phyloP scores from a whole-genome alignment of 2,113 vertebrate species.

The Falcunculus frontatus region DNA sequence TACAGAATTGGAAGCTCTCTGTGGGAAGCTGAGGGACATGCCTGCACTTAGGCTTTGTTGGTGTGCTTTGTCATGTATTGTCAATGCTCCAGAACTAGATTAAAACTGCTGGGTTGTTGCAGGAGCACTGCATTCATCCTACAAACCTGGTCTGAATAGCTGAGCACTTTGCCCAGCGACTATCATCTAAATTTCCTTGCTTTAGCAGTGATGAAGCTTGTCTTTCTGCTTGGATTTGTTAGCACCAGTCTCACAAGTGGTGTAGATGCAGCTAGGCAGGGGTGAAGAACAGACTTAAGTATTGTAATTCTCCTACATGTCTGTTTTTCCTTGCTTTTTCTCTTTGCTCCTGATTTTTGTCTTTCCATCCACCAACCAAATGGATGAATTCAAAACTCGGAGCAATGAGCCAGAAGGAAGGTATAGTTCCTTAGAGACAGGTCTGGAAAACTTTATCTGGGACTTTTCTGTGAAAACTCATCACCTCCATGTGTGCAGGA shows the following conservation, averaged over 20 bases:
- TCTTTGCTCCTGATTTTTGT: background rate
- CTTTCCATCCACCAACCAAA: background rate
- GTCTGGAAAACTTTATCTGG: background rate
- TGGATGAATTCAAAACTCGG: background rate
- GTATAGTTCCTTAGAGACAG: background rate
- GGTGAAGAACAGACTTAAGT: background rate
- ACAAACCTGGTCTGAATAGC: background rate
- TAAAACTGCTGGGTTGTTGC: background rate
- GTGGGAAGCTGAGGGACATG: background rate
- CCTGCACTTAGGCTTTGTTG: background rate
- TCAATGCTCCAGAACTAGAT: background rate
- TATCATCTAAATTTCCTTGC: background rate
- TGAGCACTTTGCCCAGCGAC: fast-evolving
- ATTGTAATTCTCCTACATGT: background rate
- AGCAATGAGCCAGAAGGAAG: background rate
- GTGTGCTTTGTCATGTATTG: background rate
- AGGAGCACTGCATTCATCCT: background rate
- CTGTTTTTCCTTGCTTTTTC: background rate
- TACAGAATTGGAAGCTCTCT: background rate
- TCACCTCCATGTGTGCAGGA: background rate
- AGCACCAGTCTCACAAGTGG: background rate
- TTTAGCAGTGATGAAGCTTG: background rate
- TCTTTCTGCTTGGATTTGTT: background rate
- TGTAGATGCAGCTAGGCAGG: background rate
- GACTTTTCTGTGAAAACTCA: background rate